Conservation (phyloP, 1,140 invertebrate genomes). For the Meteorus sp. region DNA sequence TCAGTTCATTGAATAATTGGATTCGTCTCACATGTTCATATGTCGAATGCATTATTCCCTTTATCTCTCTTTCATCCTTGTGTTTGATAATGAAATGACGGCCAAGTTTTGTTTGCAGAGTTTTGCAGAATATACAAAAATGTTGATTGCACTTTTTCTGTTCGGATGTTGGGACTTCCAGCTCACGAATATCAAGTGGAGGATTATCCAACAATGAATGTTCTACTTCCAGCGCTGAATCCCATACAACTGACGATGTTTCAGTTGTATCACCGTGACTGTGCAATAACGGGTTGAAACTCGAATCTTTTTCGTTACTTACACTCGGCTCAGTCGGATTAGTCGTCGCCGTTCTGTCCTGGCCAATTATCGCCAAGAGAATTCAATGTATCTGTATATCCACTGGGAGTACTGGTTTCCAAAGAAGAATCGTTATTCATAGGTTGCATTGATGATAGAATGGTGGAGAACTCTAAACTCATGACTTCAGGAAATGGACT, state of each 20-base stretch:
- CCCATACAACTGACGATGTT: no score
- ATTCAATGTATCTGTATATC: not conserved
- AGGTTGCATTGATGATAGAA: not conserved
- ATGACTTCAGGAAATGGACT: no score
- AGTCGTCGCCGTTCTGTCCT: no score
- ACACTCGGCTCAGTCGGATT: not conserved
- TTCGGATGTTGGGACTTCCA: not conserved
- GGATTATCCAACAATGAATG: not conserved
- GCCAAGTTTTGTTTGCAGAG: constrained; percentile 16
- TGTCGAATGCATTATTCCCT: constrained; percentile 3
- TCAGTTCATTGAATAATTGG: constrained; percentile 16
- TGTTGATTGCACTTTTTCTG: constrained; percentile 12
- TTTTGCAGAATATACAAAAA: constrained; percentile 21
- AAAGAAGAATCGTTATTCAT: not conserved
- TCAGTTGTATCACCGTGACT: not conserved
- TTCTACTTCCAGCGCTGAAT: no score
- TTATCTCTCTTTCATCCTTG: constrained; percentile 21
- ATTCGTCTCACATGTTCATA: not conserved
- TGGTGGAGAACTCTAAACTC: not conserved
- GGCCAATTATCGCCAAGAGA: not conserved
- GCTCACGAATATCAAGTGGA: not conserved
- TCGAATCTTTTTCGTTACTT: not conserved
- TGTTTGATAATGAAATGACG: constrained; percentile 19
- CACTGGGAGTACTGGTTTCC: not conserved
- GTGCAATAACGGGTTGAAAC: not conserved